Percentiles rank a stretch among this genome's conserved stretches.
These are phyloP conservation scores for Phataginus tricuspis DNA, from an alignment of 2,797 vertebrate species.

Conservation along the genomic window DNA sequence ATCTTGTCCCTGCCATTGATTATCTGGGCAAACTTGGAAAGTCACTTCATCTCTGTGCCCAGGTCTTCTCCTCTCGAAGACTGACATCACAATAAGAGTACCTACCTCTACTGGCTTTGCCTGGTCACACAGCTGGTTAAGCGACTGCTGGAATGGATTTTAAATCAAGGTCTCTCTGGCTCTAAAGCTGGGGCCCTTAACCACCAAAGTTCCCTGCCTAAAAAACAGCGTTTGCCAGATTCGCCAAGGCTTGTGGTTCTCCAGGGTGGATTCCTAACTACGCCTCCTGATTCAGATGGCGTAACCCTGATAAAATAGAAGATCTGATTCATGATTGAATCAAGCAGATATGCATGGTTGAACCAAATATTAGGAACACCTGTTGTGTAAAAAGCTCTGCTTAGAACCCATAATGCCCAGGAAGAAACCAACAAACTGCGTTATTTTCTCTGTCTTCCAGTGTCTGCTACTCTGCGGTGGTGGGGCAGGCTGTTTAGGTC, in stretches of 20 bases:
- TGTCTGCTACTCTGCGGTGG: not conserved
- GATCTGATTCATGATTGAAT: not conserved
- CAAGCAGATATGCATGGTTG: not conserved
- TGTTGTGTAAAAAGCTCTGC: not conserved
- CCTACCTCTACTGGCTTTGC: not conserved
- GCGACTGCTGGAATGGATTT: not conserved
- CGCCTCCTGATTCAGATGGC: not conserved
- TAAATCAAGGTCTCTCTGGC: not conserved
- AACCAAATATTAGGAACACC: not conserved
- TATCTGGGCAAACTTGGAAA: not conserved
- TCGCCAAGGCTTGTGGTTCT: not conserved
- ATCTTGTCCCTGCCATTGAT: not conserved
- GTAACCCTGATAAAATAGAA: not conserved
- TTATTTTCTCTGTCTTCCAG: not conserved
- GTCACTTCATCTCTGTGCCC: not conserved
- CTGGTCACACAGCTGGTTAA: not conserved
- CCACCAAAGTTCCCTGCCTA: not conserved
- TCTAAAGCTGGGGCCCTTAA: not conserved
- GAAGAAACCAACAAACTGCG: not conserved
- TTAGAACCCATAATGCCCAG: not conserved
- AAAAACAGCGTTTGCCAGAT: not conserved
- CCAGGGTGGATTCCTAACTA: not conserved
- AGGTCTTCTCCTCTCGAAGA: not conserved
- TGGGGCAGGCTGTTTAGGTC: not conserved
- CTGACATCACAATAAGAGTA: not conserved